phyloP scores from a whole-genome alignment of 1,140 invertebrate species.

The Megathymus violae region DNA sequence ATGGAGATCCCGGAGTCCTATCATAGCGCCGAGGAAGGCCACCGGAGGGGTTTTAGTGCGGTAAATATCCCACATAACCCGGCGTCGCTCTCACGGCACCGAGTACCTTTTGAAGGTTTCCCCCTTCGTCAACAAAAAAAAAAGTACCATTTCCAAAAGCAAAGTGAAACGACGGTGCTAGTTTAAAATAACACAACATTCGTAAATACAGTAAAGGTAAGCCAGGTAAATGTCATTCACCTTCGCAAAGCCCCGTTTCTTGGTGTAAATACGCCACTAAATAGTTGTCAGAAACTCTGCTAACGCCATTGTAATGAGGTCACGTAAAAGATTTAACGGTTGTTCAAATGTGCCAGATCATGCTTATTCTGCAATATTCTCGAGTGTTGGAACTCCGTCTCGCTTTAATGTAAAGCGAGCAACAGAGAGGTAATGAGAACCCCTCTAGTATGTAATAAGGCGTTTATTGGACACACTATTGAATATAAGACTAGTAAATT shows the following conservation, averaged over 20 bases:
- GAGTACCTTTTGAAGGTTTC: too few species aligned
- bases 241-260: not conserved
- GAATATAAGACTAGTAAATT: conserved; percentile 10
- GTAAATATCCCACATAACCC: too few species aligned
- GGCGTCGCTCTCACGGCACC: too few species aligned
- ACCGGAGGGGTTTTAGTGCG: too few species aligned
- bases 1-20: too few species aligned
- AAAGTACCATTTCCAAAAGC: not conserved
- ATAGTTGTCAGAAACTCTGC: conserved; percentile 29
- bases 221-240: not conserved
- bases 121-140: too few species aligned
- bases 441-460: conserved; percentile 9
- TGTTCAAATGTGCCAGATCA: conserved; percentile 27
- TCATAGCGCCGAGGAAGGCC: too few species aligned
- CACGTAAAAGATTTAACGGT: conserved; percentile 34
- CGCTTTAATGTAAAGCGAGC: not conserved
- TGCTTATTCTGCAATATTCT: conserved; percentile 28
- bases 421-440: not conserved
- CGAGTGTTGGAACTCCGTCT: conserved; percentile 1
- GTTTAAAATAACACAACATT: not conserved
- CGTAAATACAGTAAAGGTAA: not conserved
- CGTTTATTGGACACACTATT: conserved; percentile 10
- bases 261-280: conserved; percentile 29
- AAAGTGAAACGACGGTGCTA: not conserved
- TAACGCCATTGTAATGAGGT: conserved; percentile 31